Conservation (phyloP, 2,113 vertebrate genomes). For the Madoqua kirkii region DNA sequence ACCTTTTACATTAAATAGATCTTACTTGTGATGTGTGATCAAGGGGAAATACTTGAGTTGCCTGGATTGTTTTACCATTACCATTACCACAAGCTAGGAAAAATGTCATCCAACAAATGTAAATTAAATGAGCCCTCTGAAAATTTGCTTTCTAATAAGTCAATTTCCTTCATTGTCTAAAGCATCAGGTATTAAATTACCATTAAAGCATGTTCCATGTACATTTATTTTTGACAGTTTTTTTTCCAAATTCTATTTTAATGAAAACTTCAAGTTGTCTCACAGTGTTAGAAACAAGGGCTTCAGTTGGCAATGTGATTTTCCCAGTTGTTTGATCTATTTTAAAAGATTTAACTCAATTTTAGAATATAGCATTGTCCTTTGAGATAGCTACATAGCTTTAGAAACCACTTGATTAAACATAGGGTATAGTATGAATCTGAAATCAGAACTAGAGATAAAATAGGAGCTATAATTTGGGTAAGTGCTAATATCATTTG, state of each 20-base stretch:
- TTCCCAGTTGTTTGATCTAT: not conserved
- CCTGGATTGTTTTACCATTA: not conserved
- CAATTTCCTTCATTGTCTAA: not conserved
- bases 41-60: not conserved
- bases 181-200: not conserved
- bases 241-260: constrained; percentile 20
- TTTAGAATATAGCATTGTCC: not conserved
- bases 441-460: not conserved
- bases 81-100: not conserved
- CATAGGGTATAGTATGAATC: not conserved
- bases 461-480: not conserved
- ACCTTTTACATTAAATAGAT: not conserved
- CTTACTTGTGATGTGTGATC: not conserved
- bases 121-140: not conserved
- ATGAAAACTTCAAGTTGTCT: not conserved
- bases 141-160: not conserved
- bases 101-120: not conserved
- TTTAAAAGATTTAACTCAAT: not conserved
- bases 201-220: not conserved
- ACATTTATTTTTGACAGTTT: not conserved
- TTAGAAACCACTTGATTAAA: not conserved
- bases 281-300: not conserved
- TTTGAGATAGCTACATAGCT: not conserved
- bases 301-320: not conserved
- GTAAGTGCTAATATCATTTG: not conserved